phyloP scores from a whole-genome alignment of 1,140 invertebrate species.

The Habropoda laboriosa region DNA sequence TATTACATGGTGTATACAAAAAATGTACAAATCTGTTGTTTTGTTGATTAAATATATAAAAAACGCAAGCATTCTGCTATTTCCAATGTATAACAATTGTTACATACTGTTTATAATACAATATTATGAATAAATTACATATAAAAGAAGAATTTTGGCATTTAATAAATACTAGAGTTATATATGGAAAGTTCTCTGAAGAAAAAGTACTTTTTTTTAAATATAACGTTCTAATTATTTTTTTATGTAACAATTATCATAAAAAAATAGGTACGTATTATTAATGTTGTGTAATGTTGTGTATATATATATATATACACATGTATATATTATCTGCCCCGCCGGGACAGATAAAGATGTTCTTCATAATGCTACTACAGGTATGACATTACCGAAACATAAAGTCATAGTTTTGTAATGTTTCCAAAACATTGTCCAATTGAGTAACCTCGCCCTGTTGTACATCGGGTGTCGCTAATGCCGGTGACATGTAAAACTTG shows the following conservation, averaged over 20 bases:
- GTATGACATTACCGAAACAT: no score
- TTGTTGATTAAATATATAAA: background rate
- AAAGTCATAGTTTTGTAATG: no score
- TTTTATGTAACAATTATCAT: background rate
- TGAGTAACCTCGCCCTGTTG: no score
- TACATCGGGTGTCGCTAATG: no score
- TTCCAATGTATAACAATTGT: background rate
- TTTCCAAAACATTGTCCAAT: no score
- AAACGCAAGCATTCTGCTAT: background rate
- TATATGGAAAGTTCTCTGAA: background rate
- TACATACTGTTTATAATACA: slow-evolving; percentile 26
- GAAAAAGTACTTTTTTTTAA: slow-evolving; percentile 6
- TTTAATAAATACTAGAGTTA: background rate
- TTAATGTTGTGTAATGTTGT: background rate
- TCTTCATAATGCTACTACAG: no score
- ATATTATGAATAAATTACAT: slow-evolving; percentile 1
- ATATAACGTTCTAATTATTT: background rate
- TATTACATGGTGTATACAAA: background rate
- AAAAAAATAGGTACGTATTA: background rate
- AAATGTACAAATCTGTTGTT: background rate
- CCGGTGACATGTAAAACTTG: no score
- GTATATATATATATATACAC: no score
- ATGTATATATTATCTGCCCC: no score
- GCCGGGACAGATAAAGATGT: no score
- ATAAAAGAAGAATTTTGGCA: background rate